Conservation (phyloP, 2,113 vertebrate genomes). For the Clarias magur region DNA sequence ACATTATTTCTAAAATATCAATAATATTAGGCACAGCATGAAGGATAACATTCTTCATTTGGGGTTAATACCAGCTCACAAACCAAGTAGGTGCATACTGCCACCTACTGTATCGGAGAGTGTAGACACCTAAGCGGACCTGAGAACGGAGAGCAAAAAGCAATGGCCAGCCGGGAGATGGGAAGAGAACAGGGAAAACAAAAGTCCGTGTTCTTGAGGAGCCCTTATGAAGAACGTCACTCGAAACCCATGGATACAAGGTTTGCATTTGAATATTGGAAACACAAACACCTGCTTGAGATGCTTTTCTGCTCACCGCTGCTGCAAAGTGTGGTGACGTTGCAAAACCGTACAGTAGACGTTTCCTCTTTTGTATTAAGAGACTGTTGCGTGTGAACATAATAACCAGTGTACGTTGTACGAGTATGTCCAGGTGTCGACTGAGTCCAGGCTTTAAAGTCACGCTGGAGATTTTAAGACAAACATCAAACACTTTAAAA, state of each 20-base stretch:
- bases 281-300: background rate
- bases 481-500: conserved; percentile 62
- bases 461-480: conserved; percentile 50
- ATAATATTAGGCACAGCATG: no score
- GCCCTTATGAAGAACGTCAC: background rate
- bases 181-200: no score
- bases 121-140: no score
- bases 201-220: background rate
- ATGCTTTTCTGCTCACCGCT: background rate
- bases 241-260: background rate
- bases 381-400: background rate
- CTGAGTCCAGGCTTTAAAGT: conserved; percentile 52
- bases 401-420: background rate
- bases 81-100: no score
- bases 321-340: background rate
- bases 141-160: no score
- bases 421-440: conserved; percentile 27
- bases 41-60: no score
- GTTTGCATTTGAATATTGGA: background rate
- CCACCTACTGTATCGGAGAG: no score
- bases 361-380: background rate
- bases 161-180: no score
- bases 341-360: no score
- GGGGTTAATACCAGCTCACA: no score
- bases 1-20: no score